phyloP scores from a whole-genome alignment of 2,888 invertebrate species.

The Oligia latruncula region DNA sequence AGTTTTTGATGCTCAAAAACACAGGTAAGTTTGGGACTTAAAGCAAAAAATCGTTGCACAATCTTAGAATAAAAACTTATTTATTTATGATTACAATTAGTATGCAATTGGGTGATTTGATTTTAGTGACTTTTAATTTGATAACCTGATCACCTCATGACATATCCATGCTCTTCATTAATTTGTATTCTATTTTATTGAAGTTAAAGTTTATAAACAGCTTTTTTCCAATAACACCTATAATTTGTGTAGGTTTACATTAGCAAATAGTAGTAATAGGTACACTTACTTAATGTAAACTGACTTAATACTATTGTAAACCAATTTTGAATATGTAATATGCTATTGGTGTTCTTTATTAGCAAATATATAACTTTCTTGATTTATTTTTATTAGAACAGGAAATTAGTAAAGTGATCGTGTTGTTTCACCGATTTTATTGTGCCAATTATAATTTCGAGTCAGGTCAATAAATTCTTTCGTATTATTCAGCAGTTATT shows the following conservation, averaged over 20 bases:
- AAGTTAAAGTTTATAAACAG: too few relatives aligned
- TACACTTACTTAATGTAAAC: too few relatives aligned
- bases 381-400: background rate
- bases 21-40: background rate
- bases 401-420: background rate
- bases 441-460: background rate
- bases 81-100: background rate
- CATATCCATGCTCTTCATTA: too few relatives aligned
- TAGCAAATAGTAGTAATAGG: too few relatives aligned
- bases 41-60: background rate
- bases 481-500: slow-evolving; percentile 7
- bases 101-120: background rate
- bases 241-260: too few relatives aligned
- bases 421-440: background rate
- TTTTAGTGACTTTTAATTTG: background rate
- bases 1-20: background rate
- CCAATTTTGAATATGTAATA: too few relatives aligned
- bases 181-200: too few relatives aligned
- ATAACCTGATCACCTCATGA: too few relatives aligned
- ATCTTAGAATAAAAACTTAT: background rate
- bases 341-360: background rate
- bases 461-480: slow-evolving; percentile 1
- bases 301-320: too few relatives aligned
- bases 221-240: too few relatives aligned
- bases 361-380: background rate